Evolutionary conservation across 2,113 vertebrate genomes (phyloP).

Genomic region (Bubalus kerabau): DNA sequence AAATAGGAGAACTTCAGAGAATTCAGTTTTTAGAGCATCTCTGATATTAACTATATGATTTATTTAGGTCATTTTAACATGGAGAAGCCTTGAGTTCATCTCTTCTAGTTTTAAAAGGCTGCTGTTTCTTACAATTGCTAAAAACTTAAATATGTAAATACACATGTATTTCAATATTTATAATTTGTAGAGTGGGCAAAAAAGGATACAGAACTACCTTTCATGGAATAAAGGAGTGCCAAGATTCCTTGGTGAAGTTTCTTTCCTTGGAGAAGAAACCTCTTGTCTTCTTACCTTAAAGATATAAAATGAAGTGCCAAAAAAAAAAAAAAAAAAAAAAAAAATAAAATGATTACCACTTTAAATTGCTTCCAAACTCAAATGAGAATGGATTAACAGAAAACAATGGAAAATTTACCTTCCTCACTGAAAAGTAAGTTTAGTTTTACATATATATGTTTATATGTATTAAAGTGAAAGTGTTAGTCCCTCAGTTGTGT

Average conservation of each 20-base stretch:
- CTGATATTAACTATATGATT: not conserved
- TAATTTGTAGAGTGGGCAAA: slow-evolving; percentile 21
- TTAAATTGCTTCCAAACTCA: slow-evolving; percentile 67
- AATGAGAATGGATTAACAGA: slow-evolving; percentile 38
- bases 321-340: too few relatives aligned
- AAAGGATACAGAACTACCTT: slow-evolving; percentile 74
- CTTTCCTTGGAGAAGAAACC: slow-evolving; percentile 76
- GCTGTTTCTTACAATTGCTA: slow-evolving; percentile 23
- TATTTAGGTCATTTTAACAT: slow-evolving; percentile 41
- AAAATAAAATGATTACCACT: slow-evolving; percentile 62
- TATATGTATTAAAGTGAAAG: not conserved
- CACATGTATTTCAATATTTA: slow-evolving; percentile 36
- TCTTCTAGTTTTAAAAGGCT: not conserved
- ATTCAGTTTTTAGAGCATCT: not conserved
- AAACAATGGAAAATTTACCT: slow-evolving; percentile 31
- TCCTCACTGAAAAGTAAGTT: slow-evolving; percentile 5
- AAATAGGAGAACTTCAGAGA: not conserved
- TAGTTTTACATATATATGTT: not conserved
- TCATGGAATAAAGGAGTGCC: slow-evolving; percentile 69
- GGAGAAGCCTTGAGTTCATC: not conserved
- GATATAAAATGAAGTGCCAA: slow-evolving; percentile 72
- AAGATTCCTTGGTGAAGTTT: slow-evolving; percentile 71
- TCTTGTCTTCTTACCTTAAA: slow-evolving; percentile 80
- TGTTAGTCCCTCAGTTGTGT: not conserved
- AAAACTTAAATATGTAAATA: not conserved